Percentiles rank a stretch among this genome's conserved stretches.
These are phyloP conservation scores for Passer montanus DNA, from an alignment of 2,113 vertebrate genomes.

Conservation along the genomic window DNA sequence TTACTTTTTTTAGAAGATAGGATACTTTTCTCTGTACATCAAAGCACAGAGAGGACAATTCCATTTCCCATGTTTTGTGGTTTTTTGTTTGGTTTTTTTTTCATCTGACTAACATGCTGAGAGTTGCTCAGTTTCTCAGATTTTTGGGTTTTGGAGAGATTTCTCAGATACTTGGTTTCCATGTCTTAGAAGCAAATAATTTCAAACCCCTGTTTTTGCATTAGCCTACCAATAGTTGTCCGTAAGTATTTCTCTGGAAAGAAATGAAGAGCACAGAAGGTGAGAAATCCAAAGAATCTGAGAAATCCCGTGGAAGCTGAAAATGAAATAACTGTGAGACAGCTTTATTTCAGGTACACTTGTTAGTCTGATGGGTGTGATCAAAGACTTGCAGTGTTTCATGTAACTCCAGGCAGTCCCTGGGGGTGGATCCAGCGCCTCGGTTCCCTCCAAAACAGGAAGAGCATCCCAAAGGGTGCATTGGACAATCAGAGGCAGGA, in stretches of 20 bases:
- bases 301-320: background rate
- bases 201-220: background rate
- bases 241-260: background rate
- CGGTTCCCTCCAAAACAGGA: accelerated
- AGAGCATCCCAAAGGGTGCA: accelerated
- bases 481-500: accelerated
- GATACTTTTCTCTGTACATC: background rate
- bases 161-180: background rate
- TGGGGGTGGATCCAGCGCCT: background rate
- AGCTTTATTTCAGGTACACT: background rate
- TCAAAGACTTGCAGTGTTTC: background rate
- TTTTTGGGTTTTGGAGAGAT: background rate
- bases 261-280: background rate
- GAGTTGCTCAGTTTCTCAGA: background rate
- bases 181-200: background rate
- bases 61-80: background rate
- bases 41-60: background rate
- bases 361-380: background rate
- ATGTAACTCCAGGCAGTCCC: background rate
- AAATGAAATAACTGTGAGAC: background rate
- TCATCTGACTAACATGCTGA: background rate
- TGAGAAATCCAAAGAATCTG: background rate
- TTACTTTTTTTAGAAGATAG: background rate
- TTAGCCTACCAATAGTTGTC: background rate
- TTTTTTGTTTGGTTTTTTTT: background rate